phyloP scores from a whole-genome alignment of 2,888 invertebrate species.

The Lochmaea capreae region DNA sequence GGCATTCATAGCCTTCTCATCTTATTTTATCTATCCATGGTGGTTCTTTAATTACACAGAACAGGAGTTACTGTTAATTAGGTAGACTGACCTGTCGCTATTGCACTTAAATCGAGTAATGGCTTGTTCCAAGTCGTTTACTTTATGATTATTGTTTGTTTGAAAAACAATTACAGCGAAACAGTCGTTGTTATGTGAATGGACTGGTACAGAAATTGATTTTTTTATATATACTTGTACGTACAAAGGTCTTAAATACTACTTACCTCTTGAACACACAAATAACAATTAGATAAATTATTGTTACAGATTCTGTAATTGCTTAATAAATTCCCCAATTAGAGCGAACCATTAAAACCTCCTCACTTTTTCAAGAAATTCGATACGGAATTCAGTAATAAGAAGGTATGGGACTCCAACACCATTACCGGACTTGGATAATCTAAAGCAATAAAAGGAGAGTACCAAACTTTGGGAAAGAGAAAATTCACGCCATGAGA shows the following conservation, averaged over 20 bases:
- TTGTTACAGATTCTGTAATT: background rate
- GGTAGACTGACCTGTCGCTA: constrained; percentile 25
- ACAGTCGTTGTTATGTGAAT: background rate
- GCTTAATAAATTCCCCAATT: no score
- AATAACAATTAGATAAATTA: background rate
- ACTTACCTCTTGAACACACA: background rate
- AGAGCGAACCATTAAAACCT: no score
- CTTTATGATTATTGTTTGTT: constrained; percentile 30
- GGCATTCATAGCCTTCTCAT: constrained; percentile 23
- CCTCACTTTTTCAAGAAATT: no score
- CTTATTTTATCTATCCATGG: constrained; percentile 31
- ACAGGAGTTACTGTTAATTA: constrained; percentile 24
- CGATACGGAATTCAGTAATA: no score
- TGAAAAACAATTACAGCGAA: constrained; percentile 26
- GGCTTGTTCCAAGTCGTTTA: constrained; percentile 24
- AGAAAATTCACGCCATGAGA: no score
- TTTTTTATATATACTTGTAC: background rate
- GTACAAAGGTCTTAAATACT: background rate
- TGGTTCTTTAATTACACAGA: constrained; percentile 29
- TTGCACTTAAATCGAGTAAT: constrained; percentile 24
- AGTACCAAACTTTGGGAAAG: no score
- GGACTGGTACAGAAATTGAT: background rate
- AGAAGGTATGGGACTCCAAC: no score
- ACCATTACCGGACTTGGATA: no score
- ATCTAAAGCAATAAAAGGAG: no score